Evolutionary conservation across 2,113 vertebrate species (phyloP), one percentile per base, ranked within the genome.

Genomic region (Colaptes auratus): DNA sequence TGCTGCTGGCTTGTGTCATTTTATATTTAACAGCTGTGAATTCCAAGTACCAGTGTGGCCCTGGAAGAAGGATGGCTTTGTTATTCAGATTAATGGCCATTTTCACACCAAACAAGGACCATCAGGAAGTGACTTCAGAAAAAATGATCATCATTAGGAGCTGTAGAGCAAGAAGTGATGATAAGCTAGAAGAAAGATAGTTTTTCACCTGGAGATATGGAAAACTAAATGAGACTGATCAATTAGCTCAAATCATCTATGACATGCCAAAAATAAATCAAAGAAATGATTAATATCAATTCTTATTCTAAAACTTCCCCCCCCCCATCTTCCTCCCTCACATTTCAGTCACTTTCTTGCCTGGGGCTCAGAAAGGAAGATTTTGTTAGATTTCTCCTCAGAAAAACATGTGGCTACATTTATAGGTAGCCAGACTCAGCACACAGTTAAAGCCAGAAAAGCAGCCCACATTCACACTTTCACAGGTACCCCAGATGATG

Each of bases 401-500:
- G 53, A 9, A 76, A 73, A 46, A 53, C 33, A 69, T 1, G 0
- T 18, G 42, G 6, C 15, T 66, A 60, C 59, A 1, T 74, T 83
- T 42, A 63, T 56, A 88, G 56, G 21, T 20, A 81, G 10, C 25
- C 30, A 88, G 55, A 42, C 10, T 56, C 21, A 3, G 20, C 0
- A 0, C 16, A 35, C 3, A 35, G 27, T 65, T 85, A 5, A 66
- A 72, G 39, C 60, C 63, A 85, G 50, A 73, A 91, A 85, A 89
- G 25, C n/a, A 89, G 10, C 44, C 82, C 60, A 72, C 4, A 55
- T 61, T 82, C 55, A 73, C 0, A 0, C 20, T 36, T 64, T 8
- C 19, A 21, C 1, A 0, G 18, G 15, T 56, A n/a, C 55, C 30
- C 52, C 56, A 3, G 35, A 33, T 1, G 4, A 28, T 0, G 1